Base-by-base conservation (phyloP, 2,888 invertebrate species). In the Machimus atricapillus region DNA sequence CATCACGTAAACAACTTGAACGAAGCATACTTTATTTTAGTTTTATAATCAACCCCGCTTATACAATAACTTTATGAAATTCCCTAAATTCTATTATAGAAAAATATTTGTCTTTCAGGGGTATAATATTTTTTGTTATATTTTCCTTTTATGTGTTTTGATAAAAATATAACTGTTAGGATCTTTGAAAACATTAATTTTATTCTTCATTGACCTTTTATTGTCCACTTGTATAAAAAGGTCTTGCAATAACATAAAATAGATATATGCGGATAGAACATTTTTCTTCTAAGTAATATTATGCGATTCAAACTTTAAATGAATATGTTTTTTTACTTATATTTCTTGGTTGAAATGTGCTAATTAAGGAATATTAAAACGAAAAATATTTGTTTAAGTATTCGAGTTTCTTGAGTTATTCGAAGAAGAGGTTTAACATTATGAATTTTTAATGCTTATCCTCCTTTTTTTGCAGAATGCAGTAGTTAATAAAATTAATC, bases 1-100 rank as follows among this genome's bases (percentile, higher is more conserved):
- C 56, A 81, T 81, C 81, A 81, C 81, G 52, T 81, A 34, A 52
- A 81, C 52, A 81, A 52, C 34, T 81, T 34, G 52, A 56, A 81
- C 52, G 81, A 81, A 81, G 81, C 56, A 81, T 81, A 56, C 19
- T 56, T 81, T 40, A 43, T 37, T 43, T 78, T 19, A 23, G 8
- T 46, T 23, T 78, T 77, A 40, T 52, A 52, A 19, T 52, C 19
- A 66, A 66, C 23, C 27, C 27, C 27, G 23, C 66, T 46, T 43
- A 78, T 19, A 43, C 43, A 27, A 12, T 23, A 78, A 23, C 37
- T 78, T 40, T 23, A 78, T 78, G 43, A 16, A 77, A 78, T 78
- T 43, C 78, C 78, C 43, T 78, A 78, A 43, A 23, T 37, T 40
- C 78, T 40, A 78, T 78, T 8, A 40, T 78, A 78, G 23, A 78